Evolutionary conservation across 2,113 vertebrate species (phyloP).

Genomic region (Alces alces): DNA sequence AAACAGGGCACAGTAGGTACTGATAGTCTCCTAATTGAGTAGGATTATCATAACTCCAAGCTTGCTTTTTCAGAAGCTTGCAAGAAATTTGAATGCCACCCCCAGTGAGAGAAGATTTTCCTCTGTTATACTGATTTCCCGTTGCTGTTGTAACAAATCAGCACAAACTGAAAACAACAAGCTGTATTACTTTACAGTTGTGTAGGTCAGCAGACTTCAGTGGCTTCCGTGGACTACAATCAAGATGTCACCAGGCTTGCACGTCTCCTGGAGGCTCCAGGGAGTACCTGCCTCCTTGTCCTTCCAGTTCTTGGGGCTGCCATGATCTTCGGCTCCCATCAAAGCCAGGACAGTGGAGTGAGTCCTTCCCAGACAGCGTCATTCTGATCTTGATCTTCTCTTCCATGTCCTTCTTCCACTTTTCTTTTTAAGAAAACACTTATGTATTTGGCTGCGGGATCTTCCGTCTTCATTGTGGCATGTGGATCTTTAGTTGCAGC

Average conservation of each 20-base stretch:
- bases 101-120: not conserved
- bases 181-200: not conserved
- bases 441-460: not conserved
- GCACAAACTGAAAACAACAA: not conserved
- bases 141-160: not conserved
- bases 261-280: not conserved
- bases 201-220: not conserved
- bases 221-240: not conserved
- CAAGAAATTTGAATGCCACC: not conserved
- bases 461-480: not conserved
- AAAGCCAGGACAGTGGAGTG: not conserved
- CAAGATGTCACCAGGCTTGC: not conserved
- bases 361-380: not conserved
- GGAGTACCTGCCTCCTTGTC: not conserved
- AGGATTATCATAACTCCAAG: not conserved
- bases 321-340: no score
- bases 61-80: slow-evolving; percentile 24
- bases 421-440: not conserved
- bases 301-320: not conserved
- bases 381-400: not conserved
- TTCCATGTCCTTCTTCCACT: not conserved
- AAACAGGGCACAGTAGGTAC: not conserved
- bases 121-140: not conserved
- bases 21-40: not conserved
- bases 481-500: not conserved